A percentile compares a stretch with the other conserved stretches of the same genome.
These are phyloP conservation scores for Sciaenops ocellatus DNA, from an alignment of 2,797 vertebrate species.

Conservation along the genomic window DNA sequence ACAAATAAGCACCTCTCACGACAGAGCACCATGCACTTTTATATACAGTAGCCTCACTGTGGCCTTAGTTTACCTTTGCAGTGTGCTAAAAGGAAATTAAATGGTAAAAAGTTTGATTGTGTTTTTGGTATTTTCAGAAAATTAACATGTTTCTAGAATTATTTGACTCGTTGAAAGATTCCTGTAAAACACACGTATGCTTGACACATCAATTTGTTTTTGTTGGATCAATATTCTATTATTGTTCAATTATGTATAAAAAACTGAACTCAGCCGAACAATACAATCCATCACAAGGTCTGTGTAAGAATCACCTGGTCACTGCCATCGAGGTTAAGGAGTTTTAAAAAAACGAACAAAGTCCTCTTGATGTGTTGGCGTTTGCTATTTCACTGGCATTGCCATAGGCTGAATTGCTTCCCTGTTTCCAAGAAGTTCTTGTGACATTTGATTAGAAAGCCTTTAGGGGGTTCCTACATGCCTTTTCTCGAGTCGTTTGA, in stretches of 20 bases:
- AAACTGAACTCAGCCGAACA: slow-evolving; percentile 39
- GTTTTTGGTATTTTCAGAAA: background rate
- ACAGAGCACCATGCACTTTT: slow-evolving; percentile 34
- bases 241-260: slow-evolving; percentile 51
- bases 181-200: slow-evolving; percentile 1
- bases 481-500: slow-evolving; percentile 67
- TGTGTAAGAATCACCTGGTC: slow-evolving; percentile 30
- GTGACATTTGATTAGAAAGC: slow-evolving; percentile 75
- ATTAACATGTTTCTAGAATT: slow-evolving; percentile 11
- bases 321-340: slow-evolving; percentile 48
- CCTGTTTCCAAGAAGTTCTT: slow-evolving; percentile 69
- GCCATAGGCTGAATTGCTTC: slow-evolving; percentile 52
- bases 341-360: slow-evolving; percentile 39
- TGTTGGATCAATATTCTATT: slow-evolving; percentile 54
- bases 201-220: slow-evolving; percentile 40
- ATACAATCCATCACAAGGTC: slow-evolving; percentile 43
- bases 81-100: slow-evolving; percentile 5
- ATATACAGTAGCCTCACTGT: background rate
- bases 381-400: slow-evolving; percentile 57
- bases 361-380: slow-evolving; percentile 53
- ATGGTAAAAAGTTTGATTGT: background rate
- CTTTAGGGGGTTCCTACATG: slow-evolving; percentile 62
- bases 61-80: background rate
- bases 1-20: slow-evolving; percentile 45
- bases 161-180: slow-evolving; percentile 18